Evolutionary conservation across 2,888 invertebrate species (phyloP).

Genomic region (Galeruca laticollis): DNA sequence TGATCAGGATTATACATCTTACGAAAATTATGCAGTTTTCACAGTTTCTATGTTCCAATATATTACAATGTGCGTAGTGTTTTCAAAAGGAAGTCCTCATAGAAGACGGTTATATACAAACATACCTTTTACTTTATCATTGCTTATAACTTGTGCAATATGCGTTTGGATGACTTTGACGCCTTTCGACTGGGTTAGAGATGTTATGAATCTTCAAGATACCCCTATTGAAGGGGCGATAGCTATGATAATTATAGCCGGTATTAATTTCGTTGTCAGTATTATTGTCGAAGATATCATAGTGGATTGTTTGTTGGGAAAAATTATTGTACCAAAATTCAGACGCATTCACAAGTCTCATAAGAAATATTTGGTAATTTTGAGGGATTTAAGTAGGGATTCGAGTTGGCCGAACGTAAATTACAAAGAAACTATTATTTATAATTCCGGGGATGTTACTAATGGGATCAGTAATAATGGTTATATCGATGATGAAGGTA

Average conservation of each 20-base stretch:
- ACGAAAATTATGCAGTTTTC: slow-evolving; percentile 76
- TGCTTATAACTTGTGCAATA: slow-evolving; percentile 67
- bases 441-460: slow-evolving; percentile 24
- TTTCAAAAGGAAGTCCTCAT: slow-evolving; percentile 77
- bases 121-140: slow-evolving; percentile 67
- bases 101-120: slow-evolving; percentile 74
- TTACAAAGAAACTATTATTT: slow-evolving; percentile 9
- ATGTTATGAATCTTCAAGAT: slow-evolving; percentile 75
- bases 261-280: slow-evolving; percentile 69
- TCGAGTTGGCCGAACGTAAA: slow-evolving; percentile 45
- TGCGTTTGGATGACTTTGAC: slow-evolving; percentile 69
- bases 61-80: slow-evolving; percentile 73
- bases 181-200: slow-evolving; percentile 67
- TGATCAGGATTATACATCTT: slow-evolving; percentile 61
- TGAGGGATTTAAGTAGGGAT: slow-evolving; percentile 46
- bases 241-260: slow-evolving; percentile 69
- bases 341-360: slow-evolving; percentile 55
- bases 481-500: slow-evolving; percentile 32
- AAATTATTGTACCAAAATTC: slow-evolving; percentile 68
- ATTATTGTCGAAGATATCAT: slow-evolving; percentile 71
- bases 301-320: slow-evolving; percentile 71
- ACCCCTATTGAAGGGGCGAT: slow-evolving; percentile 69
- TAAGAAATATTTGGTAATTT: slow-evolving; percentile 48
- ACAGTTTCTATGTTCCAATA: slow-evolving; percentile 76
- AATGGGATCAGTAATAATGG: slow-evolving; percentile 48